Percentiles rank a stretch among this genome's conserved stretches.
Conservation (phyloP, 2,797 vertebrate species). For the Rhabdomys pumilio region DNA sequence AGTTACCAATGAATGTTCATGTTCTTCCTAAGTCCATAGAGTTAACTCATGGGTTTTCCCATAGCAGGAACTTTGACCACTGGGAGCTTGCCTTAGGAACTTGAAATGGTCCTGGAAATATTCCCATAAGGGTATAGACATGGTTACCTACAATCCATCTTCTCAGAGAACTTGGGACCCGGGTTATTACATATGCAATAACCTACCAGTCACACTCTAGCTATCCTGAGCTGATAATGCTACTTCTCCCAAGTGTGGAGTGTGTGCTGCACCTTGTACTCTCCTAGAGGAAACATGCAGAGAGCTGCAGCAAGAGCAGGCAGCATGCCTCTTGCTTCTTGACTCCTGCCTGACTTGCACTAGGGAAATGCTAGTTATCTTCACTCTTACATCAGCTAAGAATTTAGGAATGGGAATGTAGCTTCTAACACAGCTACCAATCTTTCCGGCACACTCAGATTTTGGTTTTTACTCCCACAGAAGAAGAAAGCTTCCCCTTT, state of each 20-base stretch:
- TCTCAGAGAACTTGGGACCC: not conserved
- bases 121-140: constrained; percentile 17
- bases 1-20: not conserved
- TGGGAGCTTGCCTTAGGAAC: not conserved
- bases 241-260: not conserved
- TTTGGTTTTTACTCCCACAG: not conserved
- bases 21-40: not conserved
- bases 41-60: not conserved
- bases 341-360: not conserved
- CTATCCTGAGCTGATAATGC: not conserved
- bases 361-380: not conserved
- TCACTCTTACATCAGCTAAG: not conserved
- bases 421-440: not conserved
- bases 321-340: not conserved
- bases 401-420: not conserved
- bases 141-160: not conserved
- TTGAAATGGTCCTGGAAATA: not conserved
- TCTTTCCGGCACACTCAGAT: not conserved
- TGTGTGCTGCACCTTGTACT: not conserved
- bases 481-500: not conserved
- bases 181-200: not conserved
- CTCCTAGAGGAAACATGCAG: not conserved
- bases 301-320: not conserved
- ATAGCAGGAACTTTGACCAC: not conserved
- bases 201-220: not conserved